phyloP scores from a whole-genome alignment of 1,140 invertebrate genomes.

The Sweltsa coloradensis region DNA sequence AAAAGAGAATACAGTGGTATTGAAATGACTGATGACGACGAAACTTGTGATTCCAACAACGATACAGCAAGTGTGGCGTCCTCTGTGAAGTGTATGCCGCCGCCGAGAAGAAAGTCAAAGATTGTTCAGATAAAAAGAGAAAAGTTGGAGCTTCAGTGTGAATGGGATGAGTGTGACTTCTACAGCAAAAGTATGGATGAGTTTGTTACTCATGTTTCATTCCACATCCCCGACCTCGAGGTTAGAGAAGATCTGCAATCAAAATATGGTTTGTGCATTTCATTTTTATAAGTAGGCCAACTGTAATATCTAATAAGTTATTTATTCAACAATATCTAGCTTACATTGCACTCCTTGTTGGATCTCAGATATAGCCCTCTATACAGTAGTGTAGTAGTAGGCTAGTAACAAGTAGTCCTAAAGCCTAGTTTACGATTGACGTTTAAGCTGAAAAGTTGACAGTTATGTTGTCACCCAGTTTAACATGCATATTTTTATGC shows the following conservation, averaged over 20 bases:
- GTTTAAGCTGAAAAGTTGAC: not conserved
- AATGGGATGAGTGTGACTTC: conserved; percentile 28
- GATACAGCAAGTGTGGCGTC: no score
- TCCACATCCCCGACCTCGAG: conserved; percentile 26
- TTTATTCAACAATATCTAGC: not conserved
- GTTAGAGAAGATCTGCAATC: conserved; percentile 21
- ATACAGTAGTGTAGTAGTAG: not conserved
- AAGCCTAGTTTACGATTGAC: not conserved
- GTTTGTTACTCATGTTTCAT: conserved; percentile 29
- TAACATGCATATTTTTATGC: no score
- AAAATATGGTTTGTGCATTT: conserved; percentile 7
- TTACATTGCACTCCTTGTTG: not conserved
- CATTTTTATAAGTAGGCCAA: not conserved
- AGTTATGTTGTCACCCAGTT: no score
- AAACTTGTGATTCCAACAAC: no score
- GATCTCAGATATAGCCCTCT: not conserved
- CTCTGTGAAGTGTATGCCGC: no score
- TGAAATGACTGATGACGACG: no score
- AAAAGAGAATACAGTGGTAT: no score
- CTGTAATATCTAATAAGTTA: not conserved
- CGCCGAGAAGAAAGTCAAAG: not conserved
- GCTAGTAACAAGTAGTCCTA: not conserved
- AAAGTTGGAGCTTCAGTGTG: conserved; percentile 25
- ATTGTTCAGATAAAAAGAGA: not conserved
- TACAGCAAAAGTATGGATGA: conserved; percentile 18